These are phyloP conservation scores for Oostethus manadensis DNA, from an alignment of 2,113 vertebrate species.

Conservation along the genomic window DNA sequence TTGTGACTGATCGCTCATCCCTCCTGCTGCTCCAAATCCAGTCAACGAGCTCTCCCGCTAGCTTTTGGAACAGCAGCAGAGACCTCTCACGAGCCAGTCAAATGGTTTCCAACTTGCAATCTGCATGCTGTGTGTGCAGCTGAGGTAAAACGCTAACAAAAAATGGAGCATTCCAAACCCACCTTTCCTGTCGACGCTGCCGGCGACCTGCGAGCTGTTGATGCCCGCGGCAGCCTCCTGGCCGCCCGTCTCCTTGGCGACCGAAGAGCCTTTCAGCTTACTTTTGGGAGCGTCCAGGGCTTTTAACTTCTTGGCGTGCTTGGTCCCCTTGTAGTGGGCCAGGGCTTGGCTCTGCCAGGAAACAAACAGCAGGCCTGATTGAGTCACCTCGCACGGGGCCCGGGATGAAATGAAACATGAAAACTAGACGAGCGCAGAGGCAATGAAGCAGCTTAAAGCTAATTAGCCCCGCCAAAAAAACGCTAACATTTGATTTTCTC, in stretches of 20 bases:
- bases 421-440: constrained; percentile 73
- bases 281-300: constrained; percentile 91
- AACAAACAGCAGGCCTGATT: constrained; percentile 83
- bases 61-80: too few relatives aligned
- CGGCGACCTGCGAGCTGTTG: constrained; percentile 2
- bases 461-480: constrained; percentile 19
- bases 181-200: constrained; percentile 86
- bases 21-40: too few relatives aligned
- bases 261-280: constrained; percentile 83
- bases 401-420: constrained; percentile 64
- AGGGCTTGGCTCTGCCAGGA: constrained; percentile 94
- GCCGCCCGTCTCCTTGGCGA: constrained; percentile 70
- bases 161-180: constrained; percentile 29
- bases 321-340: constrained; percentile 99
- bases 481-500: neutral
- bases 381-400: constrained; percentile 24
- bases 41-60: too few relatives aligned
- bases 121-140: too few relatives aligned
- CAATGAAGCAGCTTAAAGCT: constrained; percentile 60
- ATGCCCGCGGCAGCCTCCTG: constrained; percentile 84
- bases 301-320: constrained; percentile 99
- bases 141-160: too few relatives aligned
- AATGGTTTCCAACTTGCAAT: too few relatives aligned
- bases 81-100: too few relatives aligned
- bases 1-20: too few relatives aligned